Base-by-base conservation (phyloP, 2,797 vertebrate species). In the Mormyrus hasselquistii region DNA sequence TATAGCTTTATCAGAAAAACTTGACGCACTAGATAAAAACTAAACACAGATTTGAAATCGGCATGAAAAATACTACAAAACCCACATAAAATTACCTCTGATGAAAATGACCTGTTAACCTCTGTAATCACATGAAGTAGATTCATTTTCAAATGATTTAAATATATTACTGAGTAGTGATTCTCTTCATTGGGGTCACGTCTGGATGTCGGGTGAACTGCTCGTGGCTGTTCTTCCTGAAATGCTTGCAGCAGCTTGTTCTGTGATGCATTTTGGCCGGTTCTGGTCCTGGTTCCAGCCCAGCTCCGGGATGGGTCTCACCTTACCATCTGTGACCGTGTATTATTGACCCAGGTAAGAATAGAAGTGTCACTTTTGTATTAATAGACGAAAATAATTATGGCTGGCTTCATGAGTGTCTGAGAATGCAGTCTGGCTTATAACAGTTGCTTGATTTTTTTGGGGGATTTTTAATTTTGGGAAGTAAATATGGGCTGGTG, bases 341-440 rank as follows among this genome's bases (percentile, higher is more conserved):
- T 88, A 87, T 88, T 85, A 90, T 89, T 89, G 88, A 88, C 88
- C 88, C 9, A 22, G 59, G 92, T 92, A 89, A 91, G 92, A 94
- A 93, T 92, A 94, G 92, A 91, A 90, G 34, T 69, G 89, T n/a
- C 53, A 93, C 90, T 90, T 89, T 65, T 93, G 89, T 90, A 88
- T 91, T 90, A 91, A 92, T 93, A 92, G 91, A 91, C 91, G 85
- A 47, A 29, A 92, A 90, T 91, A 92, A 93, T 90, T 83, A 90
- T 88, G 88, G 19, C 83, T 50, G 86, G 52, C 29, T 87, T 62
- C 88, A 89, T 90, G 69, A 90, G 90, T 90, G 93, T 94, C 94
- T 95, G 94, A 89, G 93, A 94, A 93, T 93, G 92, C 88, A 65
- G 90, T 89, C 82, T 88, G 91, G 89, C 84, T 91, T 88, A 87